Conservation (phyloP, 2,888 invertebrate species). For the Hydroisotoma schaefferi region DNA sequence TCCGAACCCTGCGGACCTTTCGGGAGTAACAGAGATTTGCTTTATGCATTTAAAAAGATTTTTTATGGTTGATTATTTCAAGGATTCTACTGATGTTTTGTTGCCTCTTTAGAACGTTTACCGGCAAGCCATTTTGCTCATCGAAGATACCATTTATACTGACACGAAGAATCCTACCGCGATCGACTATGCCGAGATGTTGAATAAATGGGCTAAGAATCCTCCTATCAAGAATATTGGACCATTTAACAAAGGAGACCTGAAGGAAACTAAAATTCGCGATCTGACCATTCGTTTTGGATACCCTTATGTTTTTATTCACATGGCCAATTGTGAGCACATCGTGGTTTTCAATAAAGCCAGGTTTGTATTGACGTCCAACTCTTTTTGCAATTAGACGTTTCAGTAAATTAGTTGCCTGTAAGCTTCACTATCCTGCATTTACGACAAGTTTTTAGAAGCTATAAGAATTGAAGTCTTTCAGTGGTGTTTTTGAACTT, state of each 20-base stretch:
- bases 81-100: too few relatives aligned
- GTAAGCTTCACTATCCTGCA: too few relatives aligned
- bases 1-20: slow-evolving; percentile 10
- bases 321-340: slow-evolving; percentile 87
- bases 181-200: slow-evolving; percentile 64
- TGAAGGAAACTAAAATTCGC: slow-evolving; percentile 54
- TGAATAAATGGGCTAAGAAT: slow-evolving; percentile 62
- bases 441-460: too few relatives aligned
- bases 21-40: slow-evolving; percentile 18
- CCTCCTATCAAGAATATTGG: slow-evolving; percentile 52
- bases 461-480: too few relatives aligned
- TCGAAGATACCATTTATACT: slow-evolving; percentile 74
- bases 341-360: slow-evolving; percentile 75
- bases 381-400: too few relatives aligned
- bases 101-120: slow-evolving; percentile 58
- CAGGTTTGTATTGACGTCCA: slow-evolving; percentile 52
- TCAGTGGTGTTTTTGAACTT: background rate
- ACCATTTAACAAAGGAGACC: slow-evolving; percentile 36
- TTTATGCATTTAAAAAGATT: too few relatives aligned
- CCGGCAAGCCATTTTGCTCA: slow-evolving; percentile 72
- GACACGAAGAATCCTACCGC: slow-evolving; percentile 62
- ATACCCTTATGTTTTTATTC: slow-evolving; percentile 77
- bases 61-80: too few relatives aligned
- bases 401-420: too few relatives aligned
- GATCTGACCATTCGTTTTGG: slow-evolving; percentile 61